phyloP scores from a whole-genome alignment of 2,113 vertebrate species.

The Nerophis ophidion region DNA sequence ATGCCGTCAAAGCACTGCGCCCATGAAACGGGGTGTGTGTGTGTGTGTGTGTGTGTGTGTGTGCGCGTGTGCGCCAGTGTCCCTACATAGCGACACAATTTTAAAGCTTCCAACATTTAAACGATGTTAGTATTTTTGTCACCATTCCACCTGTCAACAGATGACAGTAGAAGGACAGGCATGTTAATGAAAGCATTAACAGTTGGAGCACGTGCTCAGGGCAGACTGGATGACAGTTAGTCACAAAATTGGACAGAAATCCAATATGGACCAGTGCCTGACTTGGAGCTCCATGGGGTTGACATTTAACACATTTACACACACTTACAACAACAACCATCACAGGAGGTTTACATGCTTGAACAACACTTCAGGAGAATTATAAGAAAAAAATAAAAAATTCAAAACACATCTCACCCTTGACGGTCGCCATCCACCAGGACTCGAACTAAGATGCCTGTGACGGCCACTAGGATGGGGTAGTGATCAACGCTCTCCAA shows the following conservation, averaged over 20 bases:
- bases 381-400: too few species aligned
- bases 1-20: slow-evolving; percentile 9
- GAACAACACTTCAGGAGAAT: background rate
- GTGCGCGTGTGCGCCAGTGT: too few species aligned
- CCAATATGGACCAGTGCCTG: too few species aligned
- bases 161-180: slow-evolving; percentile 7
- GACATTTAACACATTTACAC: background rate
- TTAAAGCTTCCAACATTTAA: background rate
- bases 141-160: background rate
- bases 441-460: slow-evolving; percentile 88
- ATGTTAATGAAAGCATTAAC: slow-evolving; percentile 16
- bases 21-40: too few species aligned
- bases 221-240: background rate
- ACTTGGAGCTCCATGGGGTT: background rate
- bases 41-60: too few species aligned
- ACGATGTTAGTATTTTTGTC: background rate
- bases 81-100: too few species aligned
- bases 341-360: background rate
- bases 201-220: slow-evolving; percentile 1
- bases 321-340: background rate
- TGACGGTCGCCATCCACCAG: slow-evolving; percentile 83
- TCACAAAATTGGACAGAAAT: too few species aligned
- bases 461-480: slow-evolving; percentile 94
- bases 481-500: slow-evolving; percentile 97
- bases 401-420: slow-evolving; percentile 73